Evolutionary conservation across 2,888 invertebrate genomes (phyloP).

Genomic region (Ditula angustiorana): DNA sequence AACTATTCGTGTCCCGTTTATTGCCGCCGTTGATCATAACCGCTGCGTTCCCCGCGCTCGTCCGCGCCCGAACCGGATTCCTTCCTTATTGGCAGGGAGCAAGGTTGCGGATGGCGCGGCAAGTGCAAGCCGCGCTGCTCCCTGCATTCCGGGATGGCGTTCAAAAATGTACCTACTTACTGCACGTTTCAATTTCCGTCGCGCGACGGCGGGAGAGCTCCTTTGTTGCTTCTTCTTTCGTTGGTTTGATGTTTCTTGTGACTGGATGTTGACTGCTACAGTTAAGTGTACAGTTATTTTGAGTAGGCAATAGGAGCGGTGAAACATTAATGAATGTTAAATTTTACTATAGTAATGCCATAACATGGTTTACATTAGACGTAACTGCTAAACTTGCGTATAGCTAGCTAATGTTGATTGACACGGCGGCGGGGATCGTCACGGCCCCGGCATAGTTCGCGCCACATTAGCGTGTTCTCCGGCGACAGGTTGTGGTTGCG

Average conservation of each 20-base stretch:
- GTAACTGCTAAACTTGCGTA: neutral
- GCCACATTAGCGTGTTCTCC: neutral
- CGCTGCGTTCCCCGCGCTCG: constrained; percentile 10
- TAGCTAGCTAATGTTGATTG: neutral
- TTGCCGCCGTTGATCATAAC: constrained; percentile 27
- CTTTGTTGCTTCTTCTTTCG: neutral
- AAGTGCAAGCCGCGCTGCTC: neutral
- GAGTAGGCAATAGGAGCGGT: neutral
- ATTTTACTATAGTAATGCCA: neutral
- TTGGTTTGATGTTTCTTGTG: neutral
- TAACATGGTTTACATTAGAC: too few species aligned
- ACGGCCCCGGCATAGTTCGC: neutral
- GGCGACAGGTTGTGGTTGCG: neutral
- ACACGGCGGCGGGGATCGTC: too few species aligned
- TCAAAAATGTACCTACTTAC: constrained; percentile 26
- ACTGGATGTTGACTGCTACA: neutral
- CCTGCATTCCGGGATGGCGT: constrained; percentile 4
- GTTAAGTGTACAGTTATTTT: neutral
- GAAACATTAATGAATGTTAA: neutral
- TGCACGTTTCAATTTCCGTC: constrained; percentile 19
- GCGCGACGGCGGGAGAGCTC: neutral
- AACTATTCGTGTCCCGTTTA: constrained; percentile 32
- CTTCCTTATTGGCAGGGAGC: neutral
- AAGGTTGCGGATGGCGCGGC: neutral
- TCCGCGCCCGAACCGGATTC: neutral